Conservation (phyloP, 2,797 vertebrate species). For the Hippopotamyrus pictus region DNA sequence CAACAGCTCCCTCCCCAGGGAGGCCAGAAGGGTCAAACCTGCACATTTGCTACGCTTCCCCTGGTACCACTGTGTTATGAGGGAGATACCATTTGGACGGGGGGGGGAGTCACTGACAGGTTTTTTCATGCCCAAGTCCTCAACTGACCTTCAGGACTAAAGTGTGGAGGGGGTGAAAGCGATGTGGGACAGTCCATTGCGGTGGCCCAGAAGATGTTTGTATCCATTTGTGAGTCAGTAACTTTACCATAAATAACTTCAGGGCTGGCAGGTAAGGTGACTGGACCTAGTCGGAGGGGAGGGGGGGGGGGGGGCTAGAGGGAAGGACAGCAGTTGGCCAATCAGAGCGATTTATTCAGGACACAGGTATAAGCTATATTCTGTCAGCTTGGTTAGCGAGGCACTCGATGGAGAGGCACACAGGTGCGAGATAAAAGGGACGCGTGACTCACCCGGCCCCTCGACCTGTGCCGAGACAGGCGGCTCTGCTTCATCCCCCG, state of each 20-base stretch:
- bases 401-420: neutral
- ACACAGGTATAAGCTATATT: conserved; percentile 22
- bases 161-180: neutral
- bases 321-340: conserved; percentile 19
- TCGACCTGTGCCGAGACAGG: neutral
- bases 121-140: neutral
- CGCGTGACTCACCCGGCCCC: neutral
- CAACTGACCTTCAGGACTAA: neutral
- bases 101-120: neutral
- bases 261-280: conserved; percentile 35
- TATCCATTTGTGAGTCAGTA: neutral
- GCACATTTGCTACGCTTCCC: neutral
- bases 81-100: neutral
- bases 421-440: neutral
- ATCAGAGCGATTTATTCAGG: conserved; percentile 29
- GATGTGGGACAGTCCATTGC: neutral
- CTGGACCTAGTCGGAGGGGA: conserved; percentile 27
- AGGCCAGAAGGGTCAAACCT: neutral
- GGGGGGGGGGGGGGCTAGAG: neutral
- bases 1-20: neutral
- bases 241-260: conserved; percentile 39
- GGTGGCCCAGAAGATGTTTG: conserved; percentile 4
- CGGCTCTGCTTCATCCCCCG: neutral
- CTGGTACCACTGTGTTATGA: neutral
- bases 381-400: neutral